These are phyloP conservation scores for Okapia johnstoni DNA, from an alignment of 2,113 vertebrate species.

Conservation along the genomic window DNA sequence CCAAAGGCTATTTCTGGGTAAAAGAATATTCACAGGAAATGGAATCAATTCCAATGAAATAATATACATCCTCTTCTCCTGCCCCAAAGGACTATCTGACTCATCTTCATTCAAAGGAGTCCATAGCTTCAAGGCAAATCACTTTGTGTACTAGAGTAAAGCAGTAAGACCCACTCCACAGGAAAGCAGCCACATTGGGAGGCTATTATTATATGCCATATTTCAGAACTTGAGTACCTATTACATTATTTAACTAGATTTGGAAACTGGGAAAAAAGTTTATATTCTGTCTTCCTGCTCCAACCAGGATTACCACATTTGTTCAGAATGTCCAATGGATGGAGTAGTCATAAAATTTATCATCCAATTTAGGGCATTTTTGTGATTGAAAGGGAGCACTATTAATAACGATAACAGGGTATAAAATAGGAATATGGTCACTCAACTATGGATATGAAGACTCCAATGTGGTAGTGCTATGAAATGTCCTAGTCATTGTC, in stretches of 20 bases:
- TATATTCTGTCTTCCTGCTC: background rate
- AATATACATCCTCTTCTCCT: conserved; percentile 7
- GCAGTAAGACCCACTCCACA: conserved; percentile 10
- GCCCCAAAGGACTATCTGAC: conserved; percentile 59
- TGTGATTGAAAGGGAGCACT: background rate
- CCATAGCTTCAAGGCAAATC: conserved; percentile 71
- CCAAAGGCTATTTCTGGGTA: background rate
- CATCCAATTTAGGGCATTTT: background rate
- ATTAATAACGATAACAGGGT: background rate
- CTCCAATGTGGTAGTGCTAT: background rate
- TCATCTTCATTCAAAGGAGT: conserved; percentile 68
- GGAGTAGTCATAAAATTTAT: background rate
- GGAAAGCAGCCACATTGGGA: background rate
- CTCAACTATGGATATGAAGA: background rate
- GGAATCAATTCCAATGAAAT: conserved; percentile 22
- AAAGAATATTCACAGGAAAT: conserved; percentile 46
- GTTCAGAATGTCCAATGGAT: background rate
- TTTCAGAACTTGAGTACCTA: conserved; percentile 54
- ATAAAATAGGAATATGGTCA: background rate
- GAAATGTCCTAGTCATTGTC: background rate
- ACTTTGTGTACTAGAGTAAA: conserved; percentile 58
- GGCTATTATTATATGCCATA: conserved; percentile 41
- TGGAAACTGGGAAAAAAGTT: background rate
- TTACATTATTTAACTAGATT: conserved; percentile 44
- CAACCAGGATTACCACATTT: background rate